phyloP scores from a whole-genome alignment of 1,140 invertebrate genomes.

The Bombus consobrinus region DNA sequence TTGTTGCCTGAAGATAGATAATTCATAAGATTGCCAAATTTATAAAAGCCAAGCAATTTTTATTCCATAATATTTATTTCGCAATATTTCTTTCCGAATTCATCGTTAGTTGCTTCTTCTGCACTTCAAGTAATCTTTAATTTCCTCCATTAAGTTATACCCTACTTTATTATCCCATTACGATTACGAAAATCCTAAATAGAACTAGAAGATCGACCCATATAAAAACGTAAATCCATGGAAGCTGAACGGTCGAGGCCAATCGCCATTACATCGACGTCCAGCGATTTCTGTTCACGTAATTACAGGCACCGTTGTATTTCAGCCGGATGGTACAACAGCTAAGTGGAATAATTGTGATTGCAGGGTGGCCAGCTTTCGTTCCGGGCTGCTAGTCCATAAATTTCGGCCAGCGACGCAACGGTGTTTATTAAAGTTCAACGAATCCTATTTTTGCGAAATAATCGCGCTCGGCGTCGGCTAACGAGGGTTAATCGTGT shows the following conservation, averaged over 20 bases:
- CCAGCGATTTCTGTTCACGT: not conserved
- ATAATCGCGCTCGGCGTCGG: slow-evolving; percentile 9
- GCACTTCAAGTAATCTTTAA: no score
- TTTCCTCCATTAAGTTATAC: no score
- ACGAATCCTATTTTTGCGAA: slow-evolving; percentile 31
- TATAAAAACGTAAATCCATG: not conserved
- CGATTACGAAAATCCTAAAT: no score
- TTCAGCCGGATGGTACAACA: slow-evolving; percentile 2
- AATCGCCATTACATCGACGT: not conserved
- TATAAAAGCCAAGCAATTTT: no score
- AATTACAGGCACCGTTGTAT: slow-evolving; percentile 12
- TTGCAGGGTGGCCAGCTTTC: not conserved
- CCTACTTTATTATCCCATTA: no score
- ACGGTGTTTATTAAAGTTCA: slow-evolving; percentile 39
- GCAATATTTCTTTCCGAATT: no score
- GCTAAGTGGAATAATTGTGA: slow-evolving; percentile 21
- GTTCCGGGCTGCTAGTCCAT: slow-evolving; percentile 17
- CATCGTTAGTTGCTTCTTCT: no score
- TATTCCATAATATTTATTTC: no score
- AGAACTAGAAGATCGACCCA: no score
- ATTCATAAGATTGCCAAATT: no score
- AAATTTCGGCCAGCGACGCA: slow-evolving; percentile 4
- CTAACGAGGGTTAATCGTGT: slow-evolving; percentile 50
- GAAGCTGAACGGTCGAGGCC: not conserved
- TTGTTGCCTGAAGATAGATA: no score